Base-by-base conservation (phyloP, 2,888 invertebrate genomes). In the Sthenelais limicola region DNA sequence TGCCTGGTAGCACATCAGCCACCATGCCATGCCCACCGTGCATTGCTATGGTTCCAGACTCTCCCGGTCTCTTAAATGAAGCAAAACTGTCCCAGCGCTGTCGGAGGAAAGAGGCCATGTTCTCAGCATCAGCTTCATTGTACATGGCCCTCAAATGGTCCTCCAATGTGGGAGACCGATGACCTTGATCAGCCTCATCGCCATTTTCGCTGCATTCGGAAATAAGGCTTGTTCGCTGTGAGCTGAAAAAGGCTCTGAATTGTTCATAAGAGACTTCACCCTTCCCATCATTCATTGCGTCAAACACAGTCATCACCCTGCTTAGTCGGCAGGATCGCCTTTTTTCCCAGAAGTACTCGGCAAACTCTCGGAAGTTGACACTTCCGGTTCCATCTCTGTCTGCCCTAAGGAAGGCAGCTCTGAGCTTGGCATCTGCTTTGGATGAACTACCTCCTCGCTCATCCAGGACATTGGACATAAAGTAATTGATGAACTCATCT, bases 331-430 rank as follows among this genome's bases (percentile, higher is more conserved):
- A 18, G 5, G n/a, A 24, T 30, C 71, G 35, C 28, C 70, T 71
- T 21, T 72, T 71, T n/a, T 70, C 73, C 73, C 71, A 72, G 12
- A 73, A 26, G 43, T 48, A 77, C 54, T 77, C 76, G 12, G 75
- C 68, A 66, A 76, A 77, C 70, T 77, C 75, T 38, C 72, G 73
- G 58, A 78, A 77, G 52, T 73, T 73, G 3, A 78, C 24, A 9
- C 54, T 70, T 1, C 76, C 76, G 3, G 72, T 67, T 0, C 75
- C 76, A 49, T 77, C 68, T 26, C 72, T 24, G 43, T 78, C 78
- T 21, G 78, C 78, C 9, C 56, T n/a, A n/a, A n/a, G n/a, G n/a
- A n/a, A n/a, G n/a, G n/a, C n/a, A n/a, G n/a, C n/a, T n/a, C n/a
- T n/a, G n/a, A n/a, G n/a, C n/a, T n/a, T n/a, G n/a, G n/a, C n/a